Evolutionary conservation across 2,797 vertebrate species (phyloP).

Genomic region (Simalia tracyae): DNA sequence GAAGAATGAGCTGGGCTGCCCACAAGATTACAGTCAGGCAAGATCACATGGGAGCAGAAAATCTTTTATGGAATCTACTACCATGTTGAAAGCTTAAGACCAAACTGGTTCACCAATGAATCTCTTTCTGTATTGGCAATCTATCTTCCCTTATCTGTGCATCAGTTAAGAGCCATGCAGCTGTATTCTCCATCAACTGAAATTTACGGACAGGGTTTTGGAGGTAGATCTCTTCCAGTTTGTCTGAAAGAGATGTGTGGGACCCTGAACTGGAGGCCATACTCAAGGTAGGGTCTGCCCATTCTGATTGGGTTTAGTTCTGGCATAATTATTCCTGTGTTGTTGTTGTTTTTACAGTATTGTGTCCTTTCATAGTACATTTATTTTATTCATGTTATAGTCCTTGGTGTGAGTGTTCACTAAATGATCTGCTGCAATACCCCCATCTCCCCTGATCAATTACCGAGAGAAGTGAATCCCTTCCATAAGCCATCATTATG

Average conservation of each 20-base stretch:
- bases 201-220: not conserved
- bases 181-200: not conserved
- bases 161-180: not conserved
- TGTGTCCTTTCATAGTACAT: fast-evolving
- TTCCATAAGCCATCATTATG: constrained; percentile 9
- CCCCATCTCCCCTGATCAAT: constrained; percentile 28
- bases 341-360: not conserved
- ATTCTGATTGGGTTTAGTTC: not conserved
- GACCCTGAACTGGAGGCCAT: not conserved
- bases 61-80: not conserved
- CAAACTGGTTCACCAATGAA: not conserved
- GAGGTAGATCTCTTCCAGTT: not conserved
- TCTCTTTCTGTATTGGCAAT: not conserved
- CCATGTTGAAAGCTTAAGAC: not conserved
- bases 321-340: not conserved
- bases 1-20: not conserved
- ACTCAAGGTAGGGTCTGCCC: not conserved
- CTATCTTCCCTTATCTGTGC: not conserved
- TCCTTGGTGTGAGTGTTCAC: not conserved
- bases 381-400: not conserved
- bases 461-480: constrained; percentile 58
- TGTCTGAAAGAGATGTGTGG: not conserved
- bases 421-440: constrained; percentile 24
- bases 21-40: not conserved
- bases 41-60: not conserved